These are phyloP conservation scores for Drepanosiphum platanoidis DNA, from an alignment of 2,888 invertebrate species.

Conservation along the genomic window DNA sequence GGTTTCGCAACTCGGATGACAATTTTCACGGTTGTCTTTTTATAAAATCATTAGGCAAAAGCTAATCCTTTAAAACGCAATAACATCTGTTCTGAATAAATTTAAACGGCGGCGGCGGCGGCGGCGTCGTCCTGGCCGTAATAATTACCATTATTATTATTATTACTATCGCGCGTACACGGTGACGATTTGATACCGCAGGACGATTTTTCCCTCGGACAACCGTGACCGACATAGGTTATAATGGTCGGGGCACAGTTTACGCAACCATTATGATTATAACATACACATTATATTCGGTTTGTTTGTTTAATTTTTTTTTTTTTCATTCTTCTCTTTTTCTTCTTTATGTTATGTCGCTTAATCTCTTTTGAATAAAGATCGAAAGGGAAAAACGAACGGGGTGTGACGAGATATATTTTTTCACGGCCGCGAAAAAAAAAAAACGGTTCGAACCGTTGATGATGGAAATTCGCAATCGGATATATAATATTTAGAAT, in stretches of 20 bases:
- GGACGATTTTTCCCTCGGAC: constrained; percentile 40
- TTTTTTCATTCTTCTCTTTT: background rate
- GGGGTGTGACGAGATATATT: background rate
- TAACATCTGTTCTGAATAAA: constrained; percentile 57
- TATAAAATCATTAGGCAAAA: constrained; percentile 58
- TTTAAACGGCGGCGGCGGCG: constrained; percentile 7
- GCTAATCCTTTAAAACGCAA: constrained; percentile 55
- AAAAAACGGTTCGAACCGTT: constrained; percentile 25
- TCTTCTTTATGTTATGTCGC: constrained; percentile 3
- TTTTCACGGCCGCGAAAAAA: background rate
- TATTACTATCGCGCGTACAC: background rate
- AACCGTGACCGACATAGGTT: constrained; percentile 59
- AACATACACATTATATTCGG: background rate
- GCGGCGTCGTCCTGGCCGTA: constrained; percentile 14
- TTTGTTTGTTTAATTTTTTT: constrained; percentile 41
- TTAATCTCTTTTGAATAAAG: constrained; percentile 60
- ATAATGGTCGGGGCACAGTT: constrained; percentile 51
- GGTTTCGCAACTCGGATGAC: constrained; percentile 45
- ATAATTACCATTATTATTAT: constrained; percentile 16
- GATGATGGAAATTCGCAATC: constrained; percentile 11
- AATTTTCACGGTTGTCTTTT: constrained; percentile 59
- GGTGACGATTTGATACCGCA: constrained; percentile 31
- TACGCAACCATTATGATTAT: constrained; percentile 33
- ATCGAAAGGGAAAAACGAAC: constrained; percentile 3
- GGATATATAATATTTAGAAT: too few species aligned